These are phyloP conservation scores for Subanguina moxae DNA, from an alignment of 1,140 invertebrate species.

Conservation along the genomic window DNA sequence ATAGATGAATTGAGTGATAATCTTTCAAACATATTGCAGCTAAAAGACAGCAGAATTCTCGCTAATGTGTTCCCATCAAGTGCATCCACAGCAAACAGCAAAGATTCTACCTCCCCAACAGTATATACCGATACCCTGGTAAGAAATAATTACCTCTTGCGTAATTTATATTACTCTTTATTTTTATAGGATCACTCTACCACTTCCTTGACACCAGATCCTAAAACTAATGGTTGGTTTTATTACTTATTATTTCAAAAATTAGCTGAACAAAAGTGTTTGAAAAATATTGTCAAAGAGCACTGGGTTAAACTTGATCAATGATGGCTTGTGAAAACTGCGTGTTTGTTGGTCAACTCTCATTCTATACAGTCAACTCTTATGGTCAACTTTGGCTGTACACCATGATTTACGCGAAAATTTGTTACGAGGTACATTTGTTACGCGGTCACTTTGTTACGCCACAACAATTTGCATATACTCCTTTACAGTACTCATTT, in stretches of 20 bases:
- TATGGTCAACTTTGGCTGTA: no score
- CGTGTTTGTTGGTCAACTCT: no score
- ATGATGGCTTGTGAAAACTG: no score
- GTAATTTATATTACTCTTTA: neutral
- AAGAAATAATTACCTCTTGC: neutral
- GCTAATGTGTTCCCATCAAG: conserved; percentile 13
- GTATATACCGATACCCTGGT: neutral
- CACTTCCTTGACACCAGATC: neutral
- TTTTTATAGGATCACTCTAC: neutral
- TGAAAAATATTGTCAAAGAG: no score
- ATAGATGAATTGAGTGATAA: conserved; percentile 2
- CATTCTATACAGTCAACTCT: no score
- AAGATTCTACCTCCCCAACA: neutral
- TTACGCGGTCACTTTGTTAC: no score
- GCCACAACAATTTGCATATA: no score
- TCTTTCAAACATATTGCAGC: neutral
- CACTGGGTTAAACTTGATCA: no score
- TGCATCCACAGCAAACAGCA: neutral
- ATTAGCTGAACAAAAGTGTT: no score
- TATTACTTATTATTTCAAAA: neutral
- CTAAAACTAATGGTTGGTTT: conserved; percentile 1
- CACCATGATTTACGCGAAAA: no score
- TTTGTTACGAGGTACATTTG: no score
- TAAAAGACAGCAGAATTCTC: conserved; percentile 10
- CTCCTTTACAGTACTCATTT: no score